These are phyloP conservation scores for Mesocricetus auratus DNA, from an alignment of 2,113 vertebrate genomes.

Conservation along the genomic window DNA sequence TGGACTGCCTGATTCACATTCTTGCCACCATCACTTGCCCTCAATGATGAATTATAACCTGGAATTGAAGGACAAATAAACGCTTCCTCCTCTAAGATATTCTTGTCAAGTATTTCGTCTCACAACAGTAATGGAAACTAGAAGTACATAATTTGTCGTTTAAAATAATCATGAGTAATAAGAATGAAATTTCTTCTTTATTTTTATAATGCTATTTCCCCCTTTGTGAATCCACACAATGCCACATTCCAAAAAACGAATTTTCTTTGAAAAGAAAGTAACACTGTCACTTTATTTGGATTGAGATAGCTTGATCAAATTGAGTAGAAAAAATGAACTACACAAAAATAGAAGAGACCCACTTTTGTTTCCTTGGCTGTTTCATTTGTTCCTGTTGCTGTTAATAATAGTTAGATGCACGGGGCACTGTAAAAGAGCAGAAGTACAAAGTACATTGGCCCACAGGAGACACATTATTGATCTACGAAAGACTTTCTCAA, in stretches of 20 bases:
- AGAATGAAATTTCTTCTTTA: background rate
- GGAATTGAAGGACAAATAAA: background rate
- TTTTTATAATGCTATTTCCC: background rate
- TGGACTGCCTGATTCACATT: background rate
- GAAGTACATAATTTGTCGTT: background rate
- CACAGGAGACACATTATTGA: constrained; percentile 44
- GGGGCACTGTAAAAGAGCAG: background rate
- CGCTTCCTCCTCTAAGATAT: background rate
- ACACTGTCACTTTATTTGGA: background rate
- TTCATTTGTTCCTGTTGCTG: background rate
- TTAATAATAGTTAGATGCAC: constrained; percentile 47
- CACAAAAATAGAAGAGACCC: background rate
- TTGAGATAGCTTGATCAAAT: constrained; percentile 34
- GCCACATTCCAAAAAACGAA: background rate
- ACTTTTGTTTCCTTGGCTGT: background rate
- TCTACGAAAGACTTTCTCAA: constrained; percentile 49
- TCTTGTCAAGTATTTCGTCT: background rate
- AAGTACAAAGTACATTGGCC: background rate
- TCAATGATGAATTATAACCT: background rate
- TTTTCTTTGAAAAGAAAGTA: constrained; percentile 44
- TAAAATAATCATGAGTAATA: background rate
- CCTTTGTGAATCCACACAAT: background rate
- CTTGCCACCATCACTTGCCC: no score
- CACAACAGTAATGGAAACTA: background rate
- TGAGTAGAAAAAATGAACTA: constrained; percentile 27